phyloP scores from a whole-genome alignment of 1,140 invertebrate genomes.

The Zaprionus gabonicus region DNA sequence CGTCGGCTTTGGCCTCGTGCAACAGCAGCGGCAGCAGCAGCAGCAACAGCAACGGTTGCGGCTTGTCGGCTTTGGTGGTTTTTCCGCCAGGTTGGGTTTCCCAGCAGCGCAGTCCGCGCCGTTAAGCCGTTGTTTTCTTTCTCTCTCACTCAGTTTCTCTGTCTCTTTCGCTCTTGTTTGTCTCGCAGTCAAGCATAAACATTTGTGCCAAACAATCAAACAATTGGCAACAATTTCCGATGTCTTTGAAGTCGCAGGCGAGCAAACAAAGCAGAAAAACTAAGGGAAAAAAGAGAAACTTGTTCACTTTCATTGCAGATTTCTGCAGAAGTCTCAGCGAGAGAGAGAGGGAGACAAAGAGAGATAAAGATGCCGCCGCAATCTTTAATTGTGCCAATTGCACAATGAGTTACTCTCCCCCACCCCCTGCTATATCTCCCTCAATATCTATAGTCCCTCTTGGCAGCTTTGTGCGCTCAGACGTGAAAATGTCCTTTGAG shows the following conservation, averaged over 20 bases:
- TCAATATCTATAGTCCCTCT: constrained; percentile 9
- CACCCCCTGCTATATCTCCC: neutral
- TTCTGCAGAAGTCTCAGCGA: constrained; percentile 28
- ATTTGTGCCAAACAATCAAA: constrained; percentile 80
- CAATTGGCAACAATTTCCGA: constrained; percentile 60
- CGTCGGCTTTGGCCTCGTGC: neutral
- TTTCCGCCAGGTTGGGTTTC: constrained; percentile 33
- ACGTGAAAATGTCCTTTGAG: constrained; percentile 79
- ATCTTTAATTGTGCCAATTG: constrained; percentile 79
- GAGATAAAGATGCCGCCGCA: constrained; percentile 26
- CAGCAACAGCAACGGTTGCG: neutral
- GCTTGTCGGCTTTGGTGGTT: constrained; percentile 43
- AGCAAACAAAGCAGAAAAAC: constrained; percentile 17
- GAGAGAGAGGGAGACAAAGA: neutral
- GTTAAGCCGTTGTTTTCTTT: neutral
- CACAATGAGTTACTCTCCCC: constrained; percentile 60
- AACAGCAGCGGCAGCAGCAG: neutral
- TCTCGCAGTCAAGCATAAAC: constrained; percentile 81
- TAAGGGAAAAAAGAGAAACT: constrained; percentile 32
- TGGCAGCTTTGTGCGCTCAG: constrained; percentile 59
- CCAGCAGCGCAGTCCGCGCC: constrained; percentile 10
- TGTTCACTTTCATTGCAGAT: constrained; percentile 48
- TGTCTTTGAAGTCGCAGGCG: constrained; percentile 46
- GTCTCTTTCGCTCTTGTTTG: constrained; percentile 35
- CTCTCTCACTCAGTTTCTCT: neutral